A percentile compares a stretch with the other conserved stretches of the same genome.
Conservation (phyloP, 1,140 invertebrate genomes). For the Hylaeus anthracinus region DNA sequence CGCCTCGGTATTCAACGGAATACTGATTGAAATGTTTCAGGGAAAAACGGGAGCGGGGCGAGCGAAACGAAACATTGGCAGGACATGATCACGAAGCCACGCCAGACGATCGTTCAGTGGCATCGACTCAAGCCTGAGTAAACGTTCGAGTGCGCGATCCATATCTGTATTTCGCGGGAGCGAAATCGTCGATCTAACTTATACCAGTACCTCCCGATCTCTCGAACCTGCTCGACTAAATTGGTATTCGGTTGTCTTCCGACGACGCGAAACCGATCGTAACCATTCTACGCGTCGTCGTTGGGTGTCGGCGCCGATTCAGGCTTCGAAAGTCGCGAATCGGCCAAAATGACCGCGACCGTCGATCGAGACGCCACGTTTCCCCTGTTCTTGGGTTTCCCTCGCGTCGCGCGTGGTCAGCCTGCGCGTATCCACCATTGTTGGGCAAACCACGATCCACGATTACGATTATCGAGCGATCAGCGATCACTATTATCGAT, state of each 20-base stretch:
- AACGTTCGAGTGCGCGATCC: conserved; percentile 55
- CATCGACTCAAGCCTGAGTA: conserved; percentile 93
- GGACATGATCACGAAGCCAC: conserved; percentile 97
- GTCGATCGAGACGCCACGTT: neutral
- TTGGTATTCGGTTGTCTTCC: neutral
- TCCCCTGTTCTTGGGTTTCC: neutral
- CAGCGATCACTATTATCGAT: too few species aligned
- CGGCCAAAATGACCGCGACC: neutral
- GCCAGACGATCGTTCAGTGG: conserved; percentile 96
- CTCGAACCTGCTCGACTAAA: neutral
- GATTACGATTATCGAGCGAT: too few species aligned
- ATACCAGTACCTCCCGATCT: neutral
- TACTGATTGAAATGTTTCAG: conserved; percentile 80
- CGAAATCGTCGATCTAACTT: conserved; percentile 9
- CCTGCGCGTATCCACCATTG: too few species aligned
- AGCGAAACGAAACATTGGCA: conserved; percentile 97
- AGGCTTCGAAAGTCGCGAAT: neutral
- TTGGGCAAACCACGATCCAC: too few species aligned
- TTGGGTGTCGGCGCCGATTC: neutral
- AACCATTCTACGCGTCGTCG: neutral
- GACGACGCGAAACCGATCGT: conserved; percentile 9
- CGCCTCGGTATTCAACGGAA: too few species aligned
- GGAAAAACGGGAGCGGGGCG: conserved; percentile 94
- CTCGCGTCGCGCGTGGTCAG: too few species aligned
- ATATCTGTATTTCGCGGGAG: neutral